These are phyloP conservation scores for Collichthys lucidus DNA, from an alignment of 2,113 vertebrate species.

Conservation along the genomic window DNA sequence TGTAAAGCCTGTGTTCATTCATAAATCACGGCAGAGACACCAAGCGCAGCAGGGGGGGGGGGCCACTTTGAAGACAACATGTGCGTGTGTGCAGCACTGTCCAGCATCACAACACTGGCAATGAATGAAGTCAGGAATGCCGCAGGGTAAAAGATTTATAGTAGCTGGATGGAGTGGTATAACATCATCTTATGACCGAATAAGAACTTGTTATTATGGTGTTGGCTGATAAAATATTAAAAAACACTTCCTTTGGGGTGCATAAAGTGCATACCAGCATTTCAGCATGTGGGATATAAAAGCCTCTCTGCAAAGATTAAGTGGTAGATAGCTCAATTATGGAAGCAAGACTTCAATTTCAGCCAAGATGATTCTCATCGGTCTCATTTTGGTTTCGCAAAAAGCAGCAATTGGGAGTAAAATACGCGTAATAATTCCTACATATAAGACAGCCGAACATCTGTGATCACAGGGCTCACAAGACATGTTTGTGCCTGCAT, in stretches of 20 bases:
- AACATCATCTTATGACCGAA: background rate
- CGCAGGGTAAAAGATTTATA: constrained; percentile 2
- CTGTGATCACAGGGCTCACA: background rate
- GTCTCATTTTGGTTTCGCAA: background rate
- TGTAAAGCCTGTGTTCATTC: constrained; percentile 52
- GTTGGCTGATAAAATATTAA: background rate
- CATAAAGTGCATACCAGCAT: background rate
- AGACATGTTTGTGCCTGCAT: background rate
- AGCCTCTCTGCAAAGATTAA: background rate
- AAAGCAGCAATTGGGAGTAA: background rate
- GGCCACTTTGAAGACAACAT: constrained; percentile 14
- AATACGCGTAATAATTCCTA: background rate
- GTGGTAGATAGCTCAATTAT: background rate
- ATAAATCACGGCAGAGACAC: constrained; percentile 41
- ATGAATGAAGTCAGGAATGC: background rate
- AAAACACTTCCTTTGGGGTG: background rate
- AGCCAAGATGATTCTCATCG: background rate
- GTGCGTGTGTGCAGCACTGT: background rate
- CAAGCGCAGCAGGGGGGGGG: constrained; percentile 17
- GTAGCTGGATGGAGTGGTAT: background rate
- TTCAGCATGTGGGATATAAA: background rate
- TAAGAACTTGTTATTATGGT: background rate
- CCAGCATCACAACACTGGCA: background rate
- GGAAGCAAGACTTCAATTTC: background rate
- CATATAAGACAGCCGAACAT: background rate